phyloP scores from a whole-genome alignment of 2,888 invertebrate genomes.

The Himalopsyche anomala region DNA sequence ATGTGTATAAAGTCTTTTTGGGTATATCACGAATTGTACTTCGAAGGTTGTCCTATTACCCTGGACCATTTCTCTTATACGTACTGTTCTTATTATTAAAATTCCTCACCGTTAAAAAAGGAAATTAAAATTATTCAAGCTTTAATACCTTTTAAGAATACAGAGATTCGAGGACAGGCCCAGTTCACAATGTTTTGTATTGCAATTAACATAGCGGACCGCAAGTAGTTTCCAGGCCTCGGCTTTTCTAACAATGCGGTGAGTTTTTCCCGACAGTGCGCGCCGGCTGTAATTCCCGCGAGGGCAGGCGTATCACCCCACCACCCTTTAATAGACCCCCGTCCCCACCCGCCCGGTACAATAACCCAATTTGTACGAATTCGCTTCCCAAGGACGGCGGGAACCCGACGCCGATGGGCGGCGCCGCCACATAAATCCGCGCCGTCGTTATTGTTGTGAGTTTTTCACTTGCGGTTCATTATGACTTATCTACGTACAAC shows the following conservation, averaged over 20 bases:
- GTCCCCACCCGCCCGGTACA: slow-evolving; percentile 69
- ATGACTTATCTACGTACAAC: slow-evolving; percentile 50
- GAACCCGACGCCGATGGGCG: slow-evolving; percentile 71
- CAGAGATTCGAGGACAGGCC: not conserved
- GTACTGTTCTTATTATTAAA: too few relatives aligned
- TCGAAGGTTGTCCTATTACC: too few relatives aligned
- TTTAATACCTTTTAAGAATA: not conserved
- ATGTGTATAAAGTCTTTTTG: too few relatives aligned
- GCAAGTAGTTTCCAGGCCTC: slow-evolving; percentile 13
- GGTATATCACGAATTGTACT: too few relatives aligned
- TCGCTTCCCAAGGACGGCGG: slow-evolving; percentile 77
- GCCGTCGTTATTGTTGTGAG: slow-evolving; percentile 76
- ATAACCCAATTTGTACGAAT: slow-evolving; percentile 79
- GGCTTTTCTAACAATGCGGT: slow-evolving; percentile 31
- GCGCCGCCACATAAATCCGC: slow-evolving; percentile 76
- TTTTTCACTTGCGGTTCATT: slow-evolving; percentile 59
- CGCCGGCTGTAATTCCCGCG: slow-evolving; percentile 56
- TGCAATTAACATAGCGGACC: slow-evolving; percentile 32
- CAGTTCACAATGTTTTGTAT: not conserved
- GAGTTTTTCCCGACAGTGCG: slow-evolving; percentile 59
- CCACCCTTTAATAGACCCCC: slow-evolving; percentile 40
- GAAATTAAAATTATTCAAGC: not conserved
- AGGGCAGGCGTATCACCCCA: slow-evolving; percentile 41
- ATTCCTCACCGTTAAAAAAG: too few relatives aligned
- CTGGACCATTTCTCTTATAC: too few relatives aligned